A percentile compares a stretch with the other conserved stretches of the same genome.
These are phyloP conservation scores for Halichoerus grypus DNA, from an alignment of 2,113 vertebrate species.

Conservation along the genomic window DNA sequence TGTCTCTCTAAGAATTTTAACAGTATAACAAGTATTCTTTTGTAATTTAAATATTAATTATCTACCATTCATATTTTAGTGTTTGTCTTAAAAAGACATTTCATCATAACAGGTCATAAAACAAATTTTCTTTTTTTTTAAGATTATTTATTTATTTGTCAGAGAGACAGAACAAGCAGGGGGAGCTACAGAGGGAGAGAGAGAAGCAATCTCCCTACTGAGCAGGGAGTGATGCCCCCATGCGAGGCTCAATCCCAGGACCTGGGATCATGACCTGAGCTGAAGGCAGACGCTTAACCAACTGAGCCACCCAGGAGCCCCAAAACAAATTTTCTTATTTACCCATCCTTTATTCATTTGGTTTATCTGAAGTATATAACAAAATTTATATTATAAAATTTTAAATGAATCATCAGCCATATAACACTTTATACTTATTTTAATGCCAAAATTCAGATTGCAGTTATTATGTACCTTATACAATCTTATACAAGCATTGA, in stretches of 20 bases:
- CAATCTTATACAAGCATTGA: neutral
- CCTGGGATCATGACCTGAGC: too few species aligned
- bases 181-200: too few species aligned
- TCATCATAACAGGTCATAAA: neutral
- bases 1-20: neutral
- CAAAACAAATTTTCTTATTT: neutral
- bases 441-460: neutral
- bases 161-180: too few species aligned
- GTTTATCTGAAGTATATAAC: neutral
- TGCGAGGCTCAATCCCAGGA: too few species aligned
- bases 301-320: too few species aligned
- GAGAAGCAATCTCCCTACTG: too few species aligned
- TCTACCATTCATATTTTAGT: neutral
- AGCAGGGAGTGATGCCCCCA: too few species aligned
- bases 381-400: neutral
- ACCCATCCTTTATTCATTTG: neutral
- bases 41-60: conserved; percentile 38
- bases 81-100: neutral
- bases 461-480: neutral
- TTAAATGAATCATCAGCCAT: neutral
- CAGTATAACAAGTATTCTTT: neutral
- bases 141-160: too few species aligned
- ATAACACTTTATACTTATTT: neutral
- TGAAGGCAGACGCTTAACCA: too few species aligned
- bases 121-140: neutral